Base-by-base conservation (phyloP, 1,140 invertebrate genomes). In the Gonatopus flavifemur region DNA sequence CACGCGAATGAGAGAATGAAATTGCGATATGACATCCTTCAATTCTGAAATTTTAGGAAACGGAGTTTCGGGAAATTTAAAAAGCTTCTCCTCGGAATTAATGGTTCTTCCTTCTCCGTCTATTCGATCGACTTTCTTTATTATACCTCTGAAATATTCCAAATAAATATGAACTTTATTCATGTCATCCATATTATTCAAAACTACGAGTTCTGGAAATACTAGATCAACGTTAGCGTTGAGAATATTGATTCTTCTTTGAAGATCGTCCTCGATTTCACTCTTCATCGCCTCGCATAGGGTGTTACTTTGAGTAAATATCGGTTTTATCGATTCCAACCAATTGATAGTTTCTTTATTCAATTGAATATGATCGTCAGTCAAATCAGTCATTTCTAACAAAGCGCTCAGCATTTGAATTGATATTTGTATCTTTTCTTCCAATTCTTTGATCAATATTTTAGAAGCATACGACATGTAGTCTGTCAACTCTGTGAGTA, bases 71-170 rank as follows among this genome's bases (percentile, higher is more conserved):
- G 84, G 82, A 61, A 86, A 84, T 59, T 87, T 88, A 52, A 88
- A 88, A 2, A 89, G 66, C 2, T 68, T 76, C 69, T 90, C 87
- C 71, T 89, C 87, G 59, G 83, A 74, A 60, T 88, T 88, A 22
- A 88, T 84, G 74, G 79, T 82, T 13, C 71, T 54, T 35, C 86
- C 82, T 24, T 80, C 72, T 20, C 79, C 72, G 39, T 83, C 71
- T 10, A 86, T 68, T 32, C 79, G 64, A 38, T 78, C 64, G 12
- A 88, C 67, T 60, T 82, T 76, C 47, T 79, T 80, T 37, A 84
- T 77, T 10, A 88, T 72, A 18, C 76, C 72, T n/a, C 74, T 66
- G 0, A 86, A 77, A 65, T 86, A 60, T 53, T 76, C 66, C 39
- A 62, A 40, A 39, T 81, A 80, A 33, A 76, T 72, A 3, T 37